Percentiles rank a stretch among this genome's conserved stretches.
These are phyloP conservation scores for Hyles lineata DNA, from an alignment of 2,888 invertebrate species.

Conservation along the genomic window DNA sequence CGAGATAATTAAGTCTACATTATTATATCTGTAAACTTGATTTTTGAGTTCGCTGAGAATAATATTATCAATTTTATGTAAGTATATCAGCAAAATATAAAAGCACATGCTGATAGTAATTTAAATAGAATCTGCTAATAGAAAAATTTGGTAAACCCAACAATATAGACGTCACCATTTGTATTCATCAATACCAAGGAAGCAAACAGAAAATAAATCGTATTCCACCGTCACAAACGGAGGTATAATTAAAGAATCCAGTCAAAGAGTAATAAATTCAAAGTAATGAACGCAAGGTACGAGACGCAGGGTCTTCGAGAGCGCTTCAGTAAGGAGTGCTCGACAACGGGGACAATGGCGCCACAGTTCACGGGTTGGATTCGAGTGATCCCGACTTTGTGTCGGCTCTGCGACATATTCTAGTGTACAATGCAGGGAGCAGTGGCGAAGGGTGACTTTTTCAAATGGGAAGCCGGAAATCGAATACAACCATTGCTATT, in stretches of 20 bases:
- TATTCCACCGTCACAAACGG: not conserved
- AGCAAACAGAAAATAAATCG: too few species aligned
- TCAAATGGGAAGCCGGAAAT: too few species aligned
- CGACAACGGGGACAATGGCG: conserved; percentile 32
- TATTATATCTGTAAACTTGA: too few species aligned
- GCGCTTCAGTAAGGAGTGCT: conserved; percentile 23
- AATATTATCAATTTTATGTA: too few species aligned
- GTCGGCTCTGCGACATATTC: conserved; percentile 14
- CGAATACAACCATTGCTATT: too few species aligned
- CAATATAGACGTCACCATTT: not conserved
- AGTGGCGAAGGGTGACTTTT: too few species aligned
- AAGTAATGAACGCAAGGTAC: conserved; percentile 26
- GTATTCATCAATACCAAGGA: too few species aligned
- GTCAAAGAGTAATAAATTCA: conserved; percentile 24
- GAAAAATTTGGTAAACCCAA: not conserved
- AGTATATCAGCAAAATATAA: too few species aligned
- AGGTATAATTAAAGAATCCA: conserved; percentile 8
- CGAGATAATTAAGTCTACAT: too few species aligned
- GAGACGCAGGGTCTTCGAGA: conserved; percentile 21
- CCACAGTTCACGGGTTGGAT: conserved; percentile 33
- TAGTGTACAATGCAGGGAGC: conserved; percentile 19
- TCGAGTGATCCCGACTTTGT: conserved; percentile 33
- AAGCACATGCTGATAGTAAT: not conserved
- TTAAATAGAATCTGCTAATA: not conserved
- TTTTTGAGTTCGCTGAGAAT: too few species aligned